phyloP scores from a whole-genome alignment of 1,140 invertebrate species.

The Acromyrmex charruanus region DNA sequence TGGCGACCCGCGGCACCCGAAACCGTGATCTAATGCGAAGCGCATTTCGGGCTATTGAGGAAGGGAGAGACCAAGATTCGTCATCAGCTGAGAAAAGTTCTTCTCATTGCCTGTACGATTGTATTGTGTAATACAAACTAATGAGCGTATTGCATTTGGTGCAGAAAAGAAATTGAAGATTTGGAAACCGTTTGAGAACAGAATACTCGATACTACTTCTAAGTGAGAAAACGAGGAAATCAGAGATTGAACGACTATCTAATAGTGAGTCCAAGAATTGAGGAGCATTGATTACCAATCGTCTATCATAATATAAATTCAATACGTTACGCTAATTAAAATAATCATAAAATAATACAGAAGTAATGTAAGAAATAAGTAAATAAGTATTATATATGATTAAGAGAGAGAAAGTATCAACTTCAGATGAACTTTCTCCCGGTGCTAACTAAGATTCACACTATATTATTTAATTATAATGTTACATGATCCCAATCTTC shows the following conservation, averaged over 20 bases:
- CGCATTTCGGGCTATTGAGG: not conserved
- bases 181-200: not conserved
- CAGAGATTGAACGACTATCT: not conserved
- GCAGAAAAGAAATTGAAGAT: not conserved
- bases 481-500: slow-evolving; percentile 6
- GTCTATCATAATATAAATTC: slow-evolving; percentile 8
- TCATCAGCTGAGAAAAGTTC: slow-evolving; percentile 6
- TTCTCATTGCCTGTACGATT: not conserved
- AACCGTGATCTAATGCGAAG: not conserved
- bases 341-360: not conserved
- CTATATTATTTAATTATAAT: not conserved
- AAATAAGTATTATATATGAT: not conserved
- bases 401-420: slow-evolving; percentile 10
- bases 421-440: slow-evolving; percentile 11
- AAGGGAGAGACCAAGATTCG: slow-evolving; percentile 25
- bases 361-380: not conserved
- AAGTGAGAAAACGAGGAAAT: not conserved
- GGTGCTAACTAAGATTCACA: not conserved
- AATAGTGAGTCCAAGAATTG: not conserved
- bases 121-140: not conserved
- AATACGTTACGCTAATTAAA: not conserved
- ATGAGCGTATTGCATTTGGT: not conserved
- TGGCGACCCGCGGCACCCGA: slow-evolving; percentile 56
- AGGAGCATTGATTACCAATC: slow-evolving; percentile 9
- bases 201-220: not conserved